phyloP scores from a whole-genome alignment of 1,140 invertebrate species.

The Rhizoglyphus robini region DNA sequence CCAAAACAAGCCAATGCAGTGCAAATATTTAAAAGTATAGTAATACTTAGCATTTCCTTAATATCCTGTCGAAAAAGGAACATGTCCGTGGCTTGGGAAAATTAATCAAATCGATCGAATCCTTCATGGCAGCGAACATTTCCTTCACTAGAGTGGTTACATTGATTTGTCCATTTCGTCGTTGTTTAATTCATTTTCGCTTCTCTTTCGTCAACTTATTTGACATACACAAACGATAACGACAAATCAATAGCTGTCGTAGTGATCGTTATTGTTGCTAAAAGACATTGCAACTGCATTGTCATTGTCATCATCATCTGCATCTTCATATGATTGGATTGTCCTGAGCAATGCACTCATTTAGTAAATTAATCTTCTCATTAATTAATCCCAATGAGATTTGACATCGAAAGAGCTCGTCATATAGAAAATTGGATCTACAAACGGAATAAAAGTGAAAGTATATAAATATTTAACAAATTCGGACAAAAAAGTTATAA shows the following conservation, averaged over 20 bases:
- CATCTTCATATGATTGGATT: conserved; percentile 47
- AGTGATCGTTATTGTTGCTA: conserved; percentile 9
- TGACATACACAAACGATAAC: conserved; percentile 35
- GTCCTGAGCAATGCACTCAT: too few species aligned
- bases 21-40: too few species aligned
- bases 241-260: conserved; percentile 31
- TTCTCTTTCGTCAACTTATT: conserved; percentile 33
- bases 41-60: conserved; percentile 17
- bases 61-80: conserved; percentile 1
- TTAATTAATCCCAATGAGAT: conserved; percentile 49
- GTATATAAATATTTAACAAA: neutral
- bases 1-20: neutral
- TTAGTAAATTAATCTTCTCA: conserved; percentile 43
- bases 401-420: conserved; percentile 58
- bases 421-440: conserved; percentile 50
- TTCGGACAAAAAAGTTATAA: conserved; percentile 6
- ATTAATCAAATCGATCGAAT: neutral
- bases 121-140: conserved; percentile 22
- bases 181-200: conserved; percentile 27
- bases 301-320: conserved; percentile 29
- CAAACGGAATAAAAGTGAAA: too few species aligned
- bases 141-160: conserved; percentile 19
- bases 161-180: conserved; percentile 17
- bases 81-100: conserved; percentile 3
- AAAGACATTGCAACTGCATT: neutral